Evolutionary conservation across 1,140 invertebrate species (phyloP).

Genomic region (Tetramorium parvispinum): DNA sequence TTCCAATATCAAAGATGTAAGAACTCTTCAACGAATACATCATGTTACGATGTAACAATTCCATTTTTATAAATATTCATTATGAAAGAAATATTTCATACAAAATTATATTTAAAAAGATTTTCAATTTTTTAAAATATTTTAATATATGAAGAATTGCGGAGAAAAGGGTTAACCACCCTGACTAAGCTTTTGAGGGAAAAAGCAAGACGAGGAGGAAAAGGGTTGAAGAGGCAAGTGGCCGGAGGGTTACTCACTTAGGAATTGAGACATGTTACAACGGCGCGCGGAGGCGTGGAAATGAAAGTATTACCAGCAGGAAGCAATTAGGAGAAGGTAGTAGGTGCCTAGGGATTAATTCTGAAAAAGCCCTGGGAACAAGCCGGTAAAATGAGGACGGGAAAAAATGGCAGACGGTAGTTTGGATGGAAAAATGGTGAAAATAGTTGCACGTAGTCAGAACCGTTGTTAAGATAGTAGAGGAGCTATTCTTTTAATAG

Average conservation of each 20-base stretch:
- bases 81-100: too few species aligned
- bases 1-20: slow-evolving; percentile 4
- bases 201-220: slow-evolving; percentile 31
- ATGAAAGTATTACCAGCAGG: slow-evolving; percentile 75
- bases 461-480: slow-evolving; percentile 6
- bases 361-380: slow-evolving; percentile 62
- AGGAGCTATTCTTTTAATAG: background rate
- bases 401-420: slow-evolving; percentile 44
- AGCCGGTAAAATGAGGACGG: slow-evolving; percentile 17
- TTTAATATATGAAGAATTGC: background rate
- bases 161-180: background rate
- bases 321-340: slow-evolving; percentile 72
- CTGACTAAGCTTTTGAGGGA: background rate
- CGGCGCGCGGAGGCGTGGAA: slow-evolving; percentile 61
- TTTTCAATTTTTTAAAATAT: background rate
- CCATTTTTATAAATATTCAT: background rate
- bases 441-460: slow-evolving; percentile 40
- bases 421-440: slow-evolving; percentile 19
- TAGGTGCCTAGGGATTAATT: slow-evolving; percentile 73
- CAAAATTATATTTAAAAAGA: too few species aligned
- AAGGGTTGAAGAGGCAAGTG: slow-evolving; percentile 22
- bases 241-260: slow-evolving; percentile 28
- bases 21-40: background rate
- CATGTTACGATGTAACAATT: background rate
- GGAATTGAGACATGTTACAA: slow-evolving; percentile 65